phyloP scores from a whole-genome alignment of 2,888 invertebrate genomes.

The Pollenia griseotomentosa region DNA sequence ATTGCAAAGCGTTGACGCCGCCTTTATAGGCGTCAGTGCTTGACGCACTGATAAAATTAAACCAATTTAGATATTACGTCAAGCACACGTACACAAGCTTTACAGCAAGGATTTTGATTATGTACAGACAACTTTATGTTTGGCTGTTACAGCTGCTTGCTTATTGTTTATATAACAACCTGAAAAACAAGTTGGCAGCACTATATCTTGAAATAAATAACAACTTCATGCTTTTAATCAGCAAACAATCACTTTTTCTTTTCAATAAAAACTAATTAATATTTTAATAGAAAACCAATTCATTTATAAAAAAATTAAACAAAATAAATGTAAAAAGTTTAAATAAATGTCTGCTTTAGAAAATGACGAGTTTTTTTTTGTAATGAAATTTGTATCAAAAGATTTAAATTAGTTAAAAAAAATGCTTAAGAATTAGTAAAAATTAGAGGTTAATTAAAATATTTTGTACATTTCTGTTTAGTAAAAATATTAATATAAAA shows the following conservation, averaged over 20 bases:
- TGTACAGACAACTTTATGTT: no score
- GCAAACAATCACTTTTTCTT: slow-evolving; percentile 6
- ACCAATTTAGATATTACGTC: no score
- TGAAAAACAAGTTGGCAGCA: slow-evolving; percentile 1
- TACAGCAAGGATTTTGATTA: no score
- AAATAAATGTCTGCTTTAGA: slow-evolving; percentile 34
- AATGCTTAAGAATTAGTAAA: slow-evolving; percentile 66
- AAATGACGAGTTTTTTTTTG: slow-evolving; percentile 5
- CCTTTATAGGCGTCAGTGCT: no score
- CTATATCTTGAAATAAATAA: neutral
- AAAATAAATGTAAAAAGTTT: neutral
- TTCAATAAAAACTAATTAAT: slow-evolving; percentile 40
- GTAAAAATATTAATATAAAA: slow-evolving; percentile 68
- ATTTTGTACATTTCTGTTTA: slow-evolving; percentile 76
- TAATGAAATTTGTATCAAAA: slow-evolving; percentile 23
- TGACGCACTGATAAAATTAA: no score
- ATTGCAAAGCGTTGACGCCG: no score
- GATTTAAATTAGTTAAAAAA: slow-evolving; percentile 53
- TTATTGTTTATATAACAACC: neutral
- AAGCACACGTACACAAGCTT: no score
- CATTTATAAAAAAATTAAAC: slow-evolving; percentile 17
- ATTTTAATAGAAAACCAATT: slow-evolving; percentile 21
- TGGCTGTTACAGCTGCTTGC: no score
- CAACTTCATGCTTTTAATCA: neutral
- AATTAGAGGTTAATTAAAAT: slow-evolving; percentile 73